Conservation (phyloP, 2,888 invertebrate genomes). For the Ornithoptera alexandrae region DNA sequence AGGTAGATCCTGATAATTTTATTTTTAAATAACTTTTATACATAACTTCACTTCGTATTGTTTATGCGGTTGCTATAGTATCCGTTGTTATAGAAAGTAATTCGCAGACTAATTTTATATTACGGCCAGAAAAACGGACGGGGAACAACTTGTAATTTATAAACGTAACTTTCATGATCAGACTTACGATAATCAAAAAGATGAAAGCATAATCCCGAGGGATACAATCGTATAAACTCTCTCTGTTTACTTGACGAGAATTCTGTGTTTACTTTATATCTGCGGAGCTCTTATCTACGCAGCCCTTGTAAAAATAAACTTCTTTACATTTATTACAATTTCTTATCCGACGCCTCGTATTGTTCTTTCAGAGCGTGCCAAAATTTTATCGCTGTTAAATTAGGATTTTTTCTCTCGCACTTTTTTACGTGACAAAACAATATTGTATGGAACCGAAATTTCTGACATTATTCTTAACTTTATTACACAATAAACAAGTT, state of each 20-base stretch:
- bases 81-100: no score
- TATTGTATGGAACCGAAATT: conserved; percentile 23
- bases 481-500: conserved; percentile 10
- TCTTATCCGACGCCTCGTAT: conserved; percentile 44
- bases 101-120: no score
- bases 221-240: conserved; percentile 31
- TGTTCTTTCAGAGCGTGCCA: conserved; percentile 46
- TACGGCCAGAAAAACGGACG: no score
- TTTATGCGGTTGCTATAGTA: no score
- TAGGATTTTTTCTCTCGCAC: conserved; percentile 35
- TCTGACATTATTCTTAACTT: conserved; percentile 9
- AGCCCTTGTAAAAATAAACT: conserved; percentile 49
- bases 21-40: no score
- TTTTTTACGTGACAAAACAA: conserved; percentile 34
- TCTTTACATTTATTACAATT: conserved; percentile 52
- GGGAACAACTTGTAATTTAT: neutral
- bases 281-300: conserved; percentile 43
- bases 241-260: conserved; percentile 30
- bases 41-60: no score
- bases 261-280: conserved; percentile 31
- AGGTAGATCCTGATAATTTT: no score
- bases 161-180: conserved; percentile 18
- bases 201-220: conserved; percentile 29
- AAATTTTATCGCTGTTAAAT: conserved; percentile 38
- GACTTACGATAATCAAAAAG: conserved; percentile 28